Evolutionary conservation across 1,140 invertebrate species (phyloP), one percentile per base, ranked within the genome.

Genomic region (Bacillus rossius): DNA sequence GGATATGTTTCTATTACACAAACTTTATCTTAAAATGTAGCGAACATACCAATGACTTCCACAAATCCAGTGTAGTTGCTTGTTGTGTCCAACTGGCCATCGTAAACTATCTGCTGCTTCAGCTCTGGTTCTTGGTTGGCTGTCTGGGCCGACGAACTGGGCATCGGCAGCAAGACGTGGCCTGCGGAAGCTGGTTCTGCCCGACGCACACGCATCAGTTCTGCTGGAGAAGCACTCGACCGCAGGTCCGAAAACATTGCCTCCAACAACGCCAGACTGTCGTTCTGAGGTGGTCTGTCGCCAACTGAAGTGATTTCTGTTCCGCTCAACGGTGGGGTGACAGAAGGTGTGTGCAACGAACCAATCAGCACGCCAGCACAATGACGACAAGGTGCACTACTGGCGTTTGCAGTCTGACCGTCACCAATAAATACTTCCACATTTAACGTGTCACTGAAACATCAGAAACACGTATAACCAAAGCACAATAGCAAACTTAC

Each of bases 61-160:
- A 94, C 76, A 67, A 91, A 92, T 20, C 57, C 57, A 3, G 89
- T 92, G 61, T 94, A 94, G 66, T 89, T 91, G 1, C 86, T 83
- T 19, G 81, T 79, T 13, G 83, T 78, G 66, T 92, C 87, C 25
- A 93, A 75, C 42, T 76, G 76, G 0, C 90, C 89, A 71, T 94
- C 90, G 60, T 76, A 78, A 1, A 41, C 67, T 65, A 59, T 71
- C 63, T 61, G 55, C 62, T 43, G 68, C 34, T 52, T 52, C 43
- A 38, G 22, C 16, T 42, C 38, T 16, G 29, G 10, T 10, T 34
- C 29, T 34, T 34, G 29, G 10, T 10, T 34, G 10, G 5, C 10
- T 7, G 29, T 34, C 10, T 34, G 29, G 10, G 29, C 29, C 29
- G 29, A 34, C 29, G 29, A 34, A 34, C 29, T 34, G 29, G 29